These are phyloP conservation scores for Bombus turneri DNA, from an alignment of 1,140 invertebrate genomes.

Conservation along the genomic window DNA sequence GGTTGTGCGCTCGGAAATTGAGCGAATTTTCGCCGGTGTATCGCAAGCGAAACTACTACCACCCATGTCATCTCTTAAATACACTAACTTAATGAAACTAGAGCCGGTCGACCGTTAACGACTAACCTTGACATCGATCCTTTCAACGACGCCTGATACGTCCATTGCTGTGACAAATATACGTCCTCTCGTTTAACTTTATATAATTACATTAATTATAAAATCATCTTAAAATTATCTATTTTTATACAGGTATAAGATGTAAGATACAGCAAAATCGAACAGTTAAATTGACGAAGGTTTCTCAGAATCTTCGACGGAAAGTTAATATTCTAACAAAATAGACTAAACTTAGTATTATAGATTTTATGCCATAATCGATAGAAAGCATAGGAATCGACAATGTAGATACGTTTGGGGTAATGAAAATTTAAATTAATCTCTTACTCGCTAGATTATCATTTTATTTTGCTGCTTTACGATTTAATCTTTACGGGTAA, in stretches of 20 bases:
- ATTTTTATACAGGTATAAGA: too few species aligned
- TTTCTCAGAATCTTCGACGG: too few species aligned
- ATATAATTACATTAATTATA: too few species aligned
- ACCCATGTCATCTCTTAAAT: background rate
- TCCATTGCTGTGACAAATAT: background rate
- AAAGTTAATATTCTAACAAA: too few species aligned
- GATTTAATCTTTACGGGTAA: background rate
- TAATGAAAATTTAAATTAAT: background rate
- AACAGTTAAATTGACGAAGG: too few species aligned
- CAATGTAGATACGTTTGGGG: background rate
- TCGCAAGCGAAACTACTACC: background rate
- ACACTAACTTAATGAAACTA: slow-evolving; percentile 10
- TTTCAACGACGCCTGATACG: background rate
- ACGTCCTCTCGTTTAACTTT: too few species aligned
- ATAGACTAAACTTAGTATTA: too few species aligned
- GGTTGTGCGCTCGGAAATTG: background rate
- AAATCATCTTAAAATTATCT: too few species aligned
- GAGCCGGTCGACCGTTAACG: slow-evolving; percentile 3
- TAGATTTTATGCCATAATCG: background rate
- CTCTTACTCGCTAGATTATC: background rate
- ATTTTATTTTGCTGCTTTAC: background rate
- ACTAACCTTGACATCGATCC: slow-evolving; percentile 37
- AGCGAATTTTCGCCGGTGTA: background rate
- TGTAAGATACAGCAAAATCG: too few species aligned
- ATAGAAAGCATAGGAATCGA: background rate